Base-by-base conservation (phyloP, 2,113 vertebrate genomes). In the Kryptolebias marmoratus region DNA sequence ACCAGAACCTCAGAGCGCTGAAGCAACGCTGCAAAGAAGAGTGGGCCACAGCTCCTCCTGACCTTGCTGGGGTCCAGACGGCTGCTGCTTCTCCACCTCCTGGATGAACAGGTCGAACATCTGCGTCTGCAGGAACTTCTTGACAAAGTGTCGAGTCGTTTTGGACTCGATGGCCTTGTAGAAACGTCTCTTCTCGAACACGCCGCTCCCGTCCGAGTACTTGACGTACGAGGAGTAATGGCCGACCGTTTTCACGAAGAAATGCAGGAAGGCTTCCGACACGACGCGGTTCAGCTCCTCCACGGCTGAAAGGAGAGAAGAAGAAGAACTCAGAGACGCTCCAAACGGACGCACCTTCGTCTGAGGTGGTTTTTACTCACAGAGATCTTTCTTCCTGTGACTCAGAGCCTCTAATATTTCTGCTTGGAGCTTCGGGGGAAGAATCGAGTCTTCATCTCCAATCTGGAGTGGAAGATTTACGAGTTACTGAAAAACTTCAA, bases 61-160 rank as follows among this genome's bases (percentile, higher is more conserved):
- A 98, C 97, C 97, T 93, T 95, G 94, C 67, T 95, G 95, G 0
- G 92, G 90, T 27, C 91, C 94, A 47, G 89, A 83, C 84, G 93
- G 96, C 88, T 92, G 96, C 87, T 92, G 96, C 89, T 93, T 96
- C 78, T 97, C 97, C 0, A 94, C 94, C 28, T 97, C 96, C 88
- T 98, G 96, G 63, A 99, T 96, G 62, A 98, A 98, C 2, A 98
- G 87, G 61, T 96, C 95, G n/a, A 99, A 99, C 94, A 97, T 96
- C 87, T 99, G 97, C 0, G 96, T 98, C 94, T 94, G 94, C 61
- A 96, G 92, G 58, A 99, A 99, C 80, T 90, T 95, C 83, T 98
- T 97, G 61, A 98, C 82, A 15, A 98, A 95, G 30, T 89, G 92
- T 16, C 96, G 94, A 0, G 77, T 94, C 77, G 89, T 88, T 79